These are phyloP conservation scores for Tragelaphus buxtoni DNA, from an alignment of 2,113 vertebrate species.

Conservation along the genomic window DNA sequence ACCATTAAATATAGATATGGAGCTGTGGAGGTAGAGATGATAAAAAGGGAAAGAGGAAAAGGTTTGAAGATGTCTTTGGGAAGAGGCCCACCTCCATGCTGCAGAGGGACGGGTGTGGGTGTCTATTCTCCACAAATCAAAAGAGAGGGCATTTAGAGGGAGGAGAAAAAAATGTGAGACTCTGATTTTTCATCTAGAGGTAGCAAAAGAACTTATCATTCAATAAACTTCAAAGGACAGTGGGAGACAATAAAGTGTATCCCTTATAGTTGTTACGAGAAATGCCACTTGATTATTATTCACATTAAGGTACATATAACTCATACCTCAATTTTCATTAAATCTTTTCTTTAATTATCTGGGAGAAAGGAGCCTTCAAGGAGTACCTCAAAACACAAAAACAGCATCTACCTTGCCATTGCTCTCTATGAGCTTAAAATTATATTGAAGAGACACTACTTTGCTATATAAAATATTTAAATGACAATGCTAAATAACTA, in stretches of 20 bases:
- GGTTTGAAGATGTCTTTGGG: not conserved
- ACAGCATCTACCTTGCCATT: not conserved
- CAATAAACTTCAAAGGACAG: not conserved
- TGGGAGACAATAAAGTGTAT: not conserved
- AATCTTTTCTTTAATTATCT: not conserved
- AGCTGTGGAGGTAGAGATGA: not conserved
- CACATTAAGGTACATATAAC: not conserved
- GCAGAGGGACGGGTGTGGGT: not conserved
- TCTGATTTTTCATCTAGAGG: not conserved
- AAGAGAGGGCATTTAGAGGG: not conserved
- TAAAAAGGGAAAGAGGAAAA: not conserved
- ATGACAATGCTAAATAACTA: not conserved
- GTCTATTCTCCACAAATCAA: not conserved
- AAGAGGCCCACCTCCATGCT: not conserved
- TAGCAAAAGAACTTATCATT: not conserved
- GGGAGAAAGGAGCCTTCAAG: not conserved
- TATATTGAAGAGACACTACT: not conserved
- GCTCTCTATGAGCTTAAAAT: not conserved
- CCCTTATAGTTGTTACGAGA: not conserved
- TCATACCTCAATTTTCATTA: not conserved
- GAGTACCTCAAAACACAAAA: not conserved
- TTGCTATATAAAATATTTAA: not conserved
- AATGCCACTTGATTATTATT: not conserved
- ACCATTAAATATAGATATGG: not conserved
- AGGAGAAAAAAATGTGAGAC: not conserved